A percentile compares a stretch with the other conserved stretches of the same genome.
Evolutionary conservation across 2,888 invertebrate species (phyloP).

Genomic region (Drosophila lutescens): DNA sequence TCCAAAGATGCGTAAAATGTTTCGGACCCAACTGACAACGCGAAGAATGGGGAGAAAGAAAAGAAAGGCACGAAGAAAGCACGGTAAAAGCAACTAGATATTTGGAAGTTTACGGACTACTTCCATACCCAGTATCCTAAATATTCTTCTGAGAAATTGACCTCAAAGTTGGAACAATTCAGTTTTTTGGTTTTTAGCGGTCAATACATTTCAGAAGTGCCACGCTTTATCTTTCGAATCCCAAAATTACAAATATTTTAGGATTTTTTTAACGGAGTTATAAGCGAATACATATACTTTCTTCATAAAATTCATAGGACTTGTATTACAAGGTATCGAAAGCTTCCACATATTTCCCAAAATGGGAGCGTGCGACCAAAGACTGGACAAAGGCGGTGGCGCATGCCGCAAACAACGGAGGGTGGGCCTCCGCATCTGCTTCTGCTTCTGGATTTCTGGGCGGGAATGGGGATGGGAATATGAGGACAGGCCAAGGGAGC

Average conservation of each 20-base stretch:
- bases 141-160: no score
- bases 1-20: slow-evolving; percentile 69
- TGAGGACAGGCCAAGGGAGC: slow-evolving; percentile 11
- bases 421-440: slow-evolving; percentile 3
- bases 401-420: slow-evolving; percentile 60
- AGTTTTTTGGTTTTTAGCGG: no score
- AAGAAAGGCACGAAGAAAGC: slow-evolving; percentile 16
- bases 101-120: not conserved
- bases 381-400: slow-evolving; percentile 67
- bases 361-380: slow-evolving; percentile 58
- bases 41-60: slow-evolving; percentile 16
- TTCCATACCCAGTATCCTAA: not conserved
- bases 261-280: no score
- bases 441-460: slow-evolving; percentile 5
- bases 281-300: no score
- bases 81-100: slow-evolving; percentile 7
- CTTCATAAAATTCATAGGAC: no score
- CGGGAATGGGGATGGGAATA: not conserved
- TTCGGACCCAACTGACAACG: slow-evolving; percentile 53
- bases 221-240: no score
- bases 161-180: no score
- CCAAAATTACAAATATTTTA: no score
- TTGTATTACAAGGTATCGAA: slow-evolving; percentile 10
- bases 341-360: not conserved
- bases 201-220: no score